Evolutionary conservation across 2,113 vertebrate genomes (phyloP).

Genomic region (Petrocephalus zakoni): DNA sequence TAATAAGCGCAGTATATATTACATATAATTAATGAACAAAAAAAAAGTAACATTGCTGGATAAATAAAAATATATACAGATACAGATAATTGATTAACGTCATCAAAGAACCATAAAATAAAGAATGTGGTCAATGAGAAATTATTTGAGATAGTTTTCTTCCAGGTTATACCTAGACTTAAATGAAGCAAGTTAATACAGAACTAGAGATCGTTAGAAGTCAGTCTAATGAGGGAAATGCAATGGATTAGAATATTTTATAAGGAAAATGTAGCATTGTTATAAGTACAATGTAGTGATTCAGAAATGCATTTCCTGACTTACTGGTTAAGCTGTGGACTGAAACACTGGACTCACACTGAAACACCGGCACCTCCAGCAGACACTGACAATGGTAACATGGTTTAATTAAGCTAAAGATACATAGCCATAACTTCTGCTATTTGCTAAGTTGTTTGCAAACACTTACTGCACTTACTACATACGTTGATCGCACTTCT

Average conservation of each 20-base stretch:
- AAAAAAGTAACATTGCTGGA: neutral
- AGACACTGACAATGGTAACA: neutral
- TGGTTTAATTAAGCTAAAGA: neutral
- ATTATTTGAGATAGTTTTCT: neutral
- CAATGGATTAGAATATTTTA: neutral
- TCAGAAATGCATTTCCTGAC: neutral
- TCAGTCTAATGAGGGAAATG: neutral
- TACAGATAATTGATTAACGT: neutral
- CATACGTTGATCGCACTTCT: too few species aligned
- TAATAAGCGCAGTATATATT: neutral
- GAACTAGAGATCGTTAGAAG: neutral
- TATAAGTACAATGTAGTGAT: neutral
- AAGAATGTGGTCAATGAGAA: neutral
- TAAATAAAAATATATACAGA: neutral
- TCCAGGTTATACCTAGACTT: neutral
- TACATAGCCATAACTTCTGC: neutral
- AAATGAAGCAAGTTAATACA: neutral
- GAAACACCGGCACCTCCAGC: neutral
- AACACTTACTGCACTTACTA: neutral
- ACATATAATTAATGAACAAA: neutral
- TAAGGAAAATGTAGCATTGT: neutral
- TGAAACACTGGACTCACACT: neutral
- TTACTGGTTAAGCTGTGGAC: neutral
- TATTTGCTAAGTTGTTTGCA: neutral
- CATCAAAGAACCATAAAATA: neutral